Evolutionary conservation across 2,797 vertebrate species (phyloP).

Genomic region (Rhinoraja longicauda): DNA sequence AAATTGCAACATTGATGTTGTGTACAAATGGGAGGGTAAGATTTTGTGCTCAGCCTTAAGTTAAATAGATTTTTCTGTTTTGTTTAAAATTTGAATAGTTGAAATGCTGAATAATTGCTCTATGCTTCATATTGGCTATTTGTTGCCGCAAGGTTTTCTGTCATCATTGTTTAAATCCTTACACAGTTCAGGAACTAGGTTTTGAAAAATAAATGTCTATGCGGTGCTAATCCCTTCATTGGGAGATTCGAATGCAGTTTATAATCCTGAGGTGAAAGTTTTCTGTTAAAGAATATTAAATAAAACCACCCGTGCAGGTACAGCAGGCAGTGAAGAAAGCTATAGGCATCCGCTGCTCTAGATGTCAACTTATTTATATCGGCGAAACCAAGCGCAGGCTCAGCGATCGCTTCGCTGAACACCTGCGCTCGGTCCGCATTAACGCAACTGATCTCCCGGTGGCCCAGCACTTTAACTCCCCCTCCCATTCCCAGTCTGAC

Average conservation of each 20-base stretch:
- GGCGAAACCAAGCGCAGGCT: no score
- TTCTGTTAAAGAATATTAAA: neutral
- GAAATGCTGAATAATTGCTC: neutral
- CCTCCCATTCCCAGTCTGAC: no score
- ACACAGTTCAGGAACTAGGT: neutral
- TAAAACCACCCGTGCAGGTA: no score
- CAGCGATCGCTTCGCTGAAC: no score
- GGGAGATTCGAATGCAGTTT: neutral
- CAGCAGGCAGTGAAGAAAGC: no score
- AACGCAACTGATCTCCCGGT: no score
- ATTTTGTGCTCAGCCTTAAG: neutral
- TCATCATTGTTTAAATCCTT: neutral
- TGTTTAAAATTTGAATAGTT: neutral
- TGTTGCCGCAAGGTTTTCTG: neutral
- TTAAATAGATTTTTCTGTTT: neutral
- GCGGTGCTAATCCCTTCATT: no score
- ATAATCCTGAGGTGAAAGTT: neutral
- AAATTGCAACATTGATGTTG: neutral
- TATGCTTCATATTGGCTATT: neutral
- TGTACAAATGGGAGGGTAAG: neutral
- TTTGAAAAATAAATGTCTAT: neutral
- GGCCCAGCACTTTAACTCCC: no score
- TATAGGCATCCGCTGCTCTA: no score
- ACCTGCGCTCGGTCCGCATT: no score
- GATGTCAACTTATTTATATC: no score